These are phyloP conservation scores for Sipha maydis DNA, from an alignment of 2,888 invertebrate species.

Conservation along the genomic window DNA sequence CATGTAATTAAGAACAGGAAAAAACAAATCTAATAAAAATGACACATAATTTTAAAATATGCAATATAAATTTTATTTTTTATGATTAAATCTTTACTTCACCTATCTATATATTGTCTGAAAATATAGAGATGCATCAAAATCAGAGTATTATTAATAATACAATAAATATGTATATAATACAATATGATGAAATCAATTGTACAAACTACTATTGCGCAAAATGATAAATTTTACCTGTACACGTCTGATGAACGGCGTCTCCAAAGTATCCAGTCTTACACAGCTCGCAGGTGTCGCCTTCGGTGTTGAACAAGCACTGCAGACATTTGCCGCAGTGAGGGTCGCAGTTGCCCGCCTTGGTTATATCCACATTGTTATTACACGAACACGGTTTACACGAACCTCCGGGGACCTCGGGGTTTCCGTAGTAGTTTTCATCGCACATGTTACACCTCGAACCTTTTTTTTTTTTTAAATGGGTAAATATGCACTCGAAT, in stretches of 20 bases:
- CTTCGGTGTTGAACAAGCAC: constrained; percentile 92
- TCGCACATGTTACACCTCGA: constrained; percentile 91
- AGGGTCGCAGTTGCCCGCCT: constrained; percentile 91
- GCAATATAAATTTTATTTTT: too few species aligned
- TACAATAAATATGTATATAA: constrained; percentile 72
- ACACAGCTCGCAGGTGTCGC: constrained; percentile 91
- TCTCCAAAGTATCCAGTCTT: constrained; percentile 89
- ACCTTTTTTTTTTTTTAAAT: constrained; percentile 65
- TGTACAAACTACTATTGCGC: constrained; percentile 70
- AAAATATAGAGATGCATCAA: too few species aligned
- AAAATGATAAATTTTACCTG: constrained; percentile 17
- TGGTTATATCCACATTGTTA: constrained; percentile 87
- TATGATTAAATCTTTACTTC: too few species aligned
- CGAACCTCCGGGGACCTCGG: constrained; percentile 81
- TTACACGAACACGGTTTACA: constrained; percentile 92
- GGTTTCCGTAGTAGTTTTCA: constrained; percentile 95
- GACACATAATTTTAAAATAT: too few species aligned
- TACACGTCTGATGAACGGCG: constrained; percentile 82
- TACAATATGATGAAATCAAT: too few species aligned
- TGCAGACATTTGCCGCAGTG: constrained; percentile 90
- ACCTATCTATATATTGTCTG: too few species aligned
- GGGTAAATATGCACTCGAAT: neutral
- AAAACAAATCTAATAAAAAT: too few species aligned
- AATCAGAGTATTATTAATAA: constrained; percentile 68
- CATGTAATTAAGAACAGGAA: too few species aligned